phyloP scores from a whole-genome alignment of 2,797 vertebrate species.

The Masticophis lateralis region DNA sequence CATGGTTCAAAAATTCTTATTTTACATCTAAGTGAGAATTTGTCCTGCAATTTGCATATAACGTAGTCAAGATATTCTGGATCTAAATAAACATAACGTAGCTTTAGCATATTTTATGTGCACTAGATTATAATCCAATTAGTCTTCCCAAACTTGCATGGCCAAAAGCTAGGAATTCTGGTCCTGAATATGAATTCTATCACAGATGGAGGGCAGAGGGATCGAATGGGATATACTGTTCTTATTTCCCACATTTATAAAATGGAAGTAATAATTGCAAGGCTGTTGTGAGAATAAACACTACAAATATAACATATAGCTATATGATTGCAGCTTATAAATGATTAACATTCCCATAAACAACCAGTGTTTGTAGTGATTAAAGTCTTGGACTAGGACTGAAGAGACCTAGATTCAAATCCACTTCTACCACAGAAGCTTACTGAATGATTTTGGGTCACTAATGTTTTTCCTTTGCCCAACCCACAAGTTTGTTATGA shows the following conservation, averaged over 20 bases:
- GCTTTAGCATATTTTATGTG: not conserved
- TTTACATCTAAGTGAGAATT: not conserved
- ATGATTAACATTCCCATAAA: not conserved
- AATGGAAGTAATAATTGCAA: not conserved
- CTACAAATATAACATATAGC: not conserved
- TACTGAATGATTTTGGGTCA: not conserved
- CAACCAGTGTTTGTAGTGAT: not conserved
- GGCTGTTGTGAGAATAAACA: not conserved
- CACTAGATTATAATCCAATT: not conserved
- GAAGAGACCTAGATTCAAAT: not conserved
- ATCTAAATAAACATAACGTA: not conserved
- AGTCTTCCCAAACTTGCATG: not conserved
- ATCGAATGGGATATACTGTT: not conserved
- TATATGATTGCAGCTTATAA: not conserved
- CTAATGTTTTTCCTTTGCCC: not conserved
- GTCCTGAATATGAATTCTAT: not conserved
- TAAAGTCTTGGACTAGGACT: not conserved
- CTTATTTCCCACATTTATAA: not conserved
- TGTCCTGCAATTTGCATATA: not conserved
- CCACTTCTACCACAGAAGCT: not conserved
- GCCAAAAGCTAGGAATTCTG: not conserved
- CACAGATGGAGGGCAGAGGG: not conserved
- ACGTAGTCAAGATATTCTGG: not conserved
- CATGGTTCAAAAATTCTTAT: not conserved
- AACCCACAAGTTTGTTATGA: not conserved